Evolutionary conservation across 1,140 invertebrate species (phyloP).

Genomic region (Lerema accius): DNA sequence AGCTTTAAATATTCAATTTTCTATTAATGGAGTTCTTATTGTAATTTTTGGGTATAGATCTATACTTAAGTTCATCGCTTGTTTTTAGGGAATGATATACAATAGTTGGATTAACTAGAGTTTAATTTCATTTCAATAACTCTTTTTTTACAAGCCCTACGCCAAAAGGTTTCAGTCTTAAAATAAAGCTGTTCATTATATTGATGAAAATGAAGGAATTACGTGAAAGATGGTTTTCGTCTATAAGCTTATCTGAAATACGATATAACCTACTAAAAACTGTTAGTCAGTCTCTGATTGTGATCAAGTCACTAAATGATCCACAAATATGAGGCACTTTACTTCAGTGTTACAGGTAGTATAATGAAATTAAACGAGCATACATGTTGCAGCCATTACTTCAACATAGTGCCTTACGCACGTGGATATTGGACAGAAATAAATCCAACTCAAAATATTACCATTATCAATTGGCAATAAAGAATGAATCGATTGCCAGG

Average conservation of each 20-base stretch:
- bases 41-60: background rate
- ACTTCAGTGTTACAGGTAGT: constrained; percentile 40
- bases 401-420: constrained; percentile 35
- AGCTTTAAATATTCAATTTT: constrained; percentile 9
- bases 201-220: too few relatives aligned
- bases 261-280: too few relatives aligned
- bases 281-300: too few relatives aligned
- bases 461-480: constrained; percentile 60
- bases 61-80: background rate
- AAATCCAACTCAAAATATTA: constrained; percentile 46
- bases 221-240: too few relatives aligned
- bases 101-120: background rate
- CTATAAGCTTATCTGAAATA: too few relatives aligned
- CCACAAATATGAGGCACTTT: too few relatives aligned
- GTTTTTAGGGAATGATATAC: background rate
- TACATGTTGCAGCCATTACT: constrained; percentile 26
- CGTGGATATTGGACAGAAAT: constrained; percentile 34
- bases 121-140: too few relatives aligned
- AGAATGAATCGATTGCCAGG: constrained; percentile 63
- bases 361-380: constrained; percentile 52
- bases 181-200: too few relatives aligned
- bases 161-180: too few relatives aligned
- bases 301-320: too few relatives aligned
- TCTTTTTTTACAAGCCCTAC: too few relatives aligned
- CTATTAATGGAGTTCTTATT: background rate